These are phyloP conservation scores for Sebastes cheni DNA, from an alignment of 2,797 vertebrate genomes.

Conservation along the genomic window DNA sequence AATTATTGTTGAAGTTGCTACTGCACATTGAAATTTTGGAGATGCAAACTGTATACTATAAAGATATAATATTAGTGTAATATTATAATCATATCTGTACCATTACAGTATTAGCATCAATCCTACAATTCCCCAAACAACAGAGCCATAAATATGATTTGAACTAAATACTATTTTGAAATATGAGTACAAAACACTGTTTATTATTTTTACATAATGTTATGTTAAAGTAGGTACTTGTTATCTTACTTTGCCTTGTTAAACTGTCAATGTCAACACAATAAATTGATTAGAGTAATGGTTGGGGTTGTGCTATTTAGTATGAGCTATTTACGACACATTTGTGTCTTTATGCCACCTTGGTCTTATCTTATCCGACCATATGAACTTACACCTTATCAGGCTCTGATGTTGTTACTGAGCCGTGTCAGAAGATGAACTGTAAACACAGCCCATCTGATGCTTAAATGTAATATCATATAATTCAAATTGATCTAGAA, in stretches of 20 bases:
- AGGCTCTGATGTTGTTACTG: neutral
- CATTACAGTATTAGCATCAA: neutral
- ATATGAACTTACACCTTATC: neutral
- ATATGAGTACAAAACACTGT: neutral
- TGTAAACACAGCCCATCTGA: neutral
- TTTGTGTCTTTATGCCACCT: neutral
- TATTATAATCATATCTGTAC: neutral
- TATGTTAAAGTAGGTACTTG: neutral
- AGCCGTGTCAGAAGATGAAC: neutral
- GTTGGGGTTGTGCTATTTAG: neutral
- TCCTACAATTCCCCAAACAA: neutral
- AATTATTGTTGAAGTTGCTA: neutral
- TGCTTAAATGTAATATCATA: neutral
- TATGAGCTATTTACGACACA: slow-evolving; percentile 5
- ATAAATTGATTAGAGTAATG: neutral
- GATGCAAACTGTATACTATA: neutral
- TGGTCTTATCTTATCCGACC: neutral
- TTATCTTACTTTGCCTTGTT: neutral
- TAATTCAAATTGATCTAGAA: neutral
- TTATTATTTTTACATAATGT: neutral
- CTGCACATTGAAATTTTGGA: neutral
- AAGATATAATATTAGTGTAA: neutral
- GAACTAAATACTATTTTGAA: neutral
- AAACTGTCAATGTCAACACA: neutral
- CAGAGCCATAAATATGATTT: neutral